Base-by-base conservation (phyloP, 2,113 vertebrate species). In the Stigmatopora nigra region DNA sequence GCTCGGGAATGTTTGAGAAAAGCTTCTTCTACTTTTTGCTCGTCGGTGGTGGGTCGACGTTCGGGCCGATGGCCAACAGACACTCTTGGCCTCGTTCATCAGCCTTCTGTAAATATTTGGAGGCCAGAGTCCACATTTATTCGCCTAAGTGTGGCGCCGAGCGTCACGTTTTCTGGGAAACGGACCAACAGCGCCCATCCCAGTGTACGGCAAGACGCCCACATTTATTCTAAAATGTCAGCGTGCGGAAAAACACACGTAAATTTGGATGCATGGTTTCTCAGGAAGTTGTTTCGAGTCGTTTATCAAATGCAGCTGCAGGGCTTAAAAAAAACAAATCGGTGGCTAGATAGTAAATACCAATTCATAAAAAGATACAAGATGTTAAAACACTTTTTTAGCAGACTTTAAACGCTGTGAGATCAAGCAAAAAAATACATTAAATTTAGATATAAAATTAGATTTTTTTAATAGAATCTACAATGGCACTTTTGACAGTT, bases 91-190 rank as follows among this genome's bases (percentile, higher is more conserved):
- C 60, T 59, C 60, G 44, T 63, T 45, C 61, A 48, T 63, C 61
- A 63, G 44, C 45, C 46, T 46, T 48, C 41, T 63, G 13, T 48
- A 63, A 63, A 63, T 63, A 63, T 63, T 63, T 63, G 46, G 41
- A 47, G n/a, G 22, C 7, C 1, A 17, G 57, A 7, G 61, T 63
- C 46, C 20, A 19, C 58, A 31, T 47, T 17, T 41, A 59, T 25
- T 63, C 61, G 41, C 22, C 36, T 19, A 19, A 60, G 58, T 47
- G 61, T 20, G 45, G 41, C 45, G 45, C 16, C 47, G 47, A 25
- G 51, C 51, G 20, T 53, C 20, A 63, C 3, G 41, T 44, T 63
- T 63, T 44, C 61, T 63, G 61, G 61, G 61, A 48, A 31, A 48
- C 19, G 20, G 11, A 20, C 51, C 3, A 52, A 7, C 51, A 19